Percentiles rank a stretch among this genome's conserved stretches.
phyloP scores from a whole-genome alignment of 1,140 invertebrate genomes.

The Monomorium pharaonis region DNA sequence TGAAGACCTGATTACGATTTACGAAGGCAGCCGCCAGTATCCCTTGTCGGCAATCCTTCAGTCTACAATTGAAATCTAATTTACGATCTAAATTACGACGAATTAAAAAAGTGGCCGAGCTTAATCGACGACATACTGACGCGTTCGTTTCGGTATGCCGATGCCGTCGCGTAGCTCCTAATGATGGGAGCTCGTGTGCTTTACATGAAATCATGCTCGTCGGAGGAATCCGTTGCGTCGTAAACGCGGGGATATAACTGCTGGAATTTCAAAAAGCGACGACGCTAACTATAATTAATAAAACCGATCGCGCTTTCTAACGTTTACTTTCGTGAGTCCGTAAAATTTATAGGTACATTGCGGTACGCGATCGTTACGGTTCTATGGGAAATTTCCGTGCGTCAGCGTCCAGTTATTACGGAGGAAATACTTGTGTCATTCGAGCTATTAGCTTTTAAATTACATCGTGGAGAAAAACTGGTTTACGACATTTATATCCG shows the following conservation, averaged over 20 bases:
- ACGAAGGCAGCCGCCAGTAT: background rate
- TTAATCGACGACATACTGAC: background rate
- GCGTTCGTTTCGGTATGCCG: background rate
- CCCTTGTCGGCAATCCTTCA: background rate
- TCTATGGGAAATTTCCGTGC: background rate
- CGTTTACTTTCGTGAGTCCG: background rate
- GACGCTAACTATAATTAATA: slow-evolving; percentile 7
- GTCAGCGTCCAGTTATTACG: background rate
- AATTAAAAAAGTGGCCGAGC: background rate
- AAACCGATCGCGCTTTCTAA: slow-evolving; percentile 7
- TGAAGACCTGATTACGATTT: background rate
- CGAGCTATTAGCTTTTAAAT: background rate
- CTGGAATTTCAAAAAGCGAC: background rate
- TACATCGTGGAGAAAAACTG: background rate
- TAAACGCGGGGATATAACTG: background rate
- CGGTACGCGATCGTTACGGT: background rate
- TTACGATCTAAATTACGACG: background rate
- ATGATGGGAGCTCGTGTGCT: background rate
- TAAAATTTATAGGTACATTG: background rate
- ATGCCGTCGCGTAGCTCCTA: background rate
- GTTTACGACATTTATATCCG: background rate
- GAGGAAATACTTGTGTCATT: background rate
- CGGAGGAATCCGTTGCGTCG: background rate
- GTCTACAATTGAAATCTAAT: slow-evolving; percentile 10
- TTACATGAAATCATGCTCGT: background rate